These are phyloP conservation scores for Pardosa pseudoannulata DNA, from an alignment of 2,888 invertebrate genomes.

Conservation along the genomic window DNA sequence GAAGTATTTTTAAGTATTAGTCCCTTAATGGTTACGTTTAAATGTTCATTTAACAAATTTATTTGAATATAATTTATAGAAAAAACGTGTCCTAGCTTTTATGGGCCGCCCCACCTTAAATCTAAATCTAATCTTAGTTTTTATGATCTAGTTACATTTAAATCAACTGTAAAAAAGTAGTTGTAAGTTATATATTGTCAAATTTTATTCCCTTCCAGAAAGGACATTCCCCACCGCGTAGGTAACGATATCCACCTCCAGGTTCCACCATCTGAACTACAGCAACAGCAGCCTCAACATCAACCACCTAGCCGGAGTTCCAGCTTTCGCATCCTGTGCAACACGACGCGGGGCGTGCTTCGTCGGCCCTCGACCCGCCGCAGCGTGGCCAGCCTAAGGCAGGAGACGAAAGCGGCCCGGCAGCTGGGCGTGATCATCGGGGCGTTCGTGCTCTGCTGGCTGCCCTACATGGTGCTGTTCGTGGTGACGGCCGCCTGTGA, in stretches of 20 bases:
- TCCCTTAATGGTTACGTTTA: too few species aligned
- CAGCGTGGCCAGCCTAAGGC: conserved; percentile 68
- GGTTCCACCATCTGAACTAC: conserved; percentile 29
- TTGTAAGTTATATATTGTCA: too few species aligned
- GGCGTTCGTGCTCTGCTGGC: conserved; percentile 81
- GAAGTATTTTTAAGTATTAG: too few species aligned
- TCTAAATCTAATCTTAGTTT: too few species aligned
- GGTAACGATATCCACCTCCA: conserved; percentile 30
- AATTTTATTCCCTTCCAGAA: too few species aligned
- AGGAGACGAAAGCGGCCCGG: conserved; percentile 80
- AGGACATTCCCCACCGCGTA: neutral
- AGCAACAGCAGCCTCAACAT: too few species aligned
- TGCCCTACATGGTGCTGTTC: conserved; percentile 82
- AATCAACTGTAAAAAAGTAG: too few species aligned
- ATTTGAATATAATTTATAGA: too few species aligned
- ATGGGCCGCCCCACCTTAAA: too few species aligned
- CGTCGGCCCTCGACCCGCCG: conserved; percentile 38
- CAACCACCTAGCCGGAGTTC: conserved; percentile 42
- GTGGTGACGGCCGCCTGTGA: conserved; percentile 80
- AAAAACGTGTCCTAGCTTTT: too few species aligned
- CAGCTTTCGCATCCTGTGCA: conserved; percentile 40
- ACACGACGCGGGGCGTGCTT: conserved; percentile 25
- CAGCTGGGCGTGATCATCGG: conserved; percentile 82
- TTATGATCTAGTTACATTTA: too few species aligned
- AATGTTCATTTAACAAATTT: too few species aligned